Evolutionary conservation across 2,797 vertebrate species (phyloP).

Genomic region (Cynodonichthys magdalenae): DNA sequence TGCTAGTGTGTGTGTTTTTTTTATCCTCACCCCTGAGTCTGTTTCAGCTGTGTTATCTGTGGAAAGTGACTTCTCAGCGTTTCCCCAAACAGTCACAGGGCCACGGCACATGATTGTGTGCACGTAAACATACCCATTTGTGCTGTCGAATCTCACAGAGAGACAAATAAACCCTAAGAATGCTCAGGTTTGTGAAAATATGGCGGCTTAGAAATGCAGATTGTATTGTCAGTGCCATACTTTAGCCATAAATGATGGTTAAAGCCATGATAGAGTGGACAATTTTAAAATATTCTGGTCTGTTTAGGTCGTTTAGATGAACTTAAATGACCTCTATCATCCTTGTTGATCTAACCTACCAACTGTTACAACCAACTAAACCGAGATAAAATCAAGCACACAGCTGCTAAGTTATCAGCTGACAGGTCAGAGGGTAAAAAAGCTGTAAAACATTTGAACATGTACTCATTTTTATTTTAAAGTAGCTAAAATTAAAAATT

Average conservation of each 20-base stretch:
- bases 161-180: neutral
- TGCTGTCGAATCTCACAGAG: slow-evolving; percentile 4
- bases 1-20: slow-evolving; percentile 32
- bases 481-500: too few relatives aligned
- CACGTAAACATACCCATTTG: neutral
- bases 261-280: neutral
- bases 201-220: neutral
- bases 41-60: slow-evolving; percentile 25
- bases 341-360: neutral
- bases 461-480: too few relatives aligned
- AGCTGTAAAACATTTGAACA: too few relatives aligned
- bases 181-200: neutral
- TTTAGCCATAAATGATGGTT: neutral
- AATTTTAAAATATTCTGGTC: neutral
- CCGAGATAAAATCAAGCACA: neutral
- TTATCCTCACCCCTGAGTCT: slow-evolving; percentile 13
- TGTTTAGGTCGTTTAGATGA: slow-evolving; percentile 8
- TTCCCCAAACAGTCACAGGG: slow-evolving; percentile 26
- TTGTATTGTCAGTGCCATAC: neutral
- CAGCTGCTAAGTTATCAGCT: neutral
- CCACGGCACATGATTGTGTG: slow-evolving; percentile 2
- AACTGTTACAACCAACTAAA: slow-evolving; percentile 3
- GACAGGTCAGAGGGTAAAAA: neutral
- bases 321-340: neutral
- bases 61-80: slow-evolving; percentile 11